Evolutionary conservation across 1,140 invertebrate species (phyloP), one percentile per base, ranked within the genome.

Genomic region (Pseudachorutes palmiensis): DNA sequence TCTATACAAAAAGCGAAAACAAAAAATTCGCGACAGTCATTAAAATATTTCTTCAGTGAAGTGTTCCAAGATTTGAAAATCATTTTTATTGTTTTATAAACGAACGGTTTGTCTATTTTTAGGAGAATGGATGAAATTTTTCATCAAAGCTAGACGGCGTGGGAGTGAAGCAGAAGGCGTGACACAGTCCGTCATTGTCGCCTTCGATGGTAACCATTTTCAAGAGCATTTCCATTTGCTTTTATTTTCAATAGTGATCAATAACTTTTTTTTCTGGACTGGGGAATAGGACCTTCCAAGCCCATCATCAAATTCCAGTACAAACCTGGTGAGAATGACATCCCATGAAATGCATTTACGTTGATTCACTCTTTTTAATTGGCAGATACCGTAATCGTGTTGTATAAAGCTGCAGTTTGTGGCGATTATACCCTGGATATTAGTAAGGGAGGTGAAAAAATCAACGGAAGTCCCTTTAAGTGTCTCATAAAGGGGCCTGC

Each of bases 401-500:
- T 51, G 12, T 64, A 64, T 28, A 64, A 64, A 32, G 33, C 63
- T 9, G 19, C n/a, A 9, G 19, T 33, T 9, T 26, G 33, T 31
- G 63, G 63, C 12, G 28, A 32, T 2, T 64, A 64, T 31, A 12
- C 2, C 2, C 26, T 64, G 26, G 26, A 55, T 55, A 55, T 64
- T 26, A 51, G 33, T 14, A 64, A 64, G 29, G 49, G 49, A 29
- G 63, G 63, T 5, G 30, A 51, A 5, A 24, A 49, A 28, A 64
- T 64, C 28, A n/a, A 12, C n/a, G 63, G 49, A 29, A 64, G 63
- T 64, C 63, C 63, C 19, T 64, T 63, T 28, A 63, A 63, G 24
- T 41, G 32, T n/a, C 3, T 31, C n/a, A 48, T 63, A 14, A 32
- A 32, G 9, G 30, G 26, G 14, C 2, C 61, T n/a, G 29, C 22